A percentile compares a stretch with the other conserved stretches of the same genome.
Conservation (phyloP, 2,888 invertebrate species). For the Aelia acuminata region DNA sequence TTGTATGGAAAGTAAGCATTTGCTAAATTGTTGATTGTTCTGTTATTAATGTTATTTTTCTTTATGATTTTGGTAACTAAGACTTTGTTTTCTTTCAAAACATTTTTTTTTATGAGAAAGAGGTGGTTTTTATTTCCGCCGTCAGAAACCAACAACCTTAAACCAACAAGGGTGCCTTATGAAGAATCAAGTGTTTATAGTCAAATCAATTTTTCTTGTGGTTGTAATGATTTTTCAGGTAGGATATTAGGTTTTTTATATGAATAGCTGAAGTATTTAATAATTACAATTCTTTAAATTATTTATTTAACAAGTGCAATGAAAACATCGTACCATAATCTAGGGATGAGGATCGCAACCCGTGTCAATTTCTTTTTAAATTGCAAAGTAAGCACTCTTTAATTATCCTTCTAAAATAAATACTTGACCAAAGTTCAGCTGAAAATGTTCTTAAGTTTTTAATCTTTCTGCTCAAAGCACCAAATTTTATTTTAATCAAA, state of each 20-base stretch:
- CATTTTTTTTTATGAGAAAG: constrained; percentile 75
- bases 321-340: too few species aligned
- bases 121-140: constrained; percentile 94
- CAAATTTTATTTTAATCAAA: too few species aligned
- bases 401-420: too few species aligned
- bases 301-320: too few species aligned
- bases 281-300: too few species aligned
- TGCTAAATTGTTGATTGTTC: not conserved
- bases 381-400: too few species aligned
- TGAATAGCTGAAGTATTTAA: not conserved
- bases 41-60: not conserved
- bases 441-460: too few species aligned
- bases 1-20: constrained; percentile 82
- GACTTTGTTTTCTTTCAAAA: not conserved
- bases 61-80: not conserved
- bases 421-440: too few species aligned
- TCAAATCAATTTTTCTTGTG: constrained; percentile 80
- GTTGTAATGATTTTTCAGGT: constrained; percentile 62
- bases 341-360: too few species aligned
- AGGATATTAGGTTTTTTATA: not conserved
- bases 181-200: constrained; percentile 97
- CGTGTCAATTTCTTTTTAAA: too few species aligned
- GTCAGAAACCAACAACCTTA: constrained; percentile 75
- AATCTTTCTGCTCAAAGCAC: too few species aligned
- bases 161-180: constrained; percentile 90